These are phyloP conservation scores for Glyptemys insculpta DNA, from an alignment of 2,797 vertebrate species.

Conservation along the genomic window DNA sequence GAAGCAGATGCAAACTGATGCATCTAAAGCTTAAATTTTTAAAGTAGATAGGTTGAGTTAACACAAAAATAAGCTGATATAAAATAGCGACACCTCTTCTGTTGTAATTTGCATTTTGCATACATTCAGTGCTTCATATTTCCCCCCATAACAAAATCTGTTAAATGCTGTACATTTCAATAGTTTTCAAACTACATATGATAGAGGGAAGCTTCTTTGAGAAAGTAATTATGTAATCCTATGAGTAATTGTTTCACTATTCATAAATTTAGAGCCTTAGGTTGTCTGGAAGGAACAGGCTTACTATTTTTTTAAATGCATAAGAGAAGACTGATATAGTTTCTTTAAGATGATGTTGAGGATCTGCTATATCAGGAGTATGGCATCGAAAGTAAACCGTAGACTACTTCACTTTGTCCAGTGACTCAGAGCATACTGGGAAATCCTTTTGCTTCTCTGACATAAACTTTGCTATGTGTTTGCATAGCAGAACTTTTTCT, in stretches of 20 bases:
- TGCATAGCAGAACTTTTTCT: constrained; percentile 53
- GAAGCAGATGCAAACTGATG: constrained; percentile 30
- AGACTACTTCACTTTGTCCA: constrained; percentile 57
- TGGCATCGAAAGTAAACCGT: constrained; percentile 66
- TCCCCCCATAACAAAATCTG: neutral
- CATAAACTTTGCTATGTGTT: constrained; percentile 53
- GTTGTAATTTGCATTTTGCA: constrained; percentile 39
- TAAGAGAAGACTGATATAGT: neutral
- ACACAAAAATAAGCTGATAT: neutral
- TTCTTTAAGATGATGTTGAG: constrained; percentile 52
- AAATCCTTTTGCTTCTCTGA: constrained; percentile 55
- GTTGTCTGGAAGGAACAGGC: constrained; percentile 65
- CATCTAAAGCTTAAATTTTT: constrained; percentile 13
- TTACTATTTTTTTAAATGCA: constrained; percentile 23
- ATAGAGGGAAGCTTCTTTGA: constrained; percentile 8
- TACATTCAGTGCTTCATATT: constrained; percentile 7
- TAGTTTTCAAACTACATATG: neutral
- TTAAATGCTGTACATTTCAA: neutral
- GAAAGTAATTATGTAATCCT: constrained; percentile 74
- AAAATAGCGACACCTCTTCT: constrained; percentile 21
- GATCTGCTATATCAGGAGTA: constrained; percentile 42
- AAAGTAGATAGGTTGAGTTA: constrained; percentile 34
- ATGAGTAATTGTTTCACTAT: constrained; percentile 64
- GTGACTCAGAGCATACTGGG: constrained; percentile 33
- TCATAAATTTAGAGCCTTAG: constrained; percentile 64